Base-by-base conservation (phyloP, 2,113 vertebrate genomes). In the Aptenodytes patagonicus region DNA sequence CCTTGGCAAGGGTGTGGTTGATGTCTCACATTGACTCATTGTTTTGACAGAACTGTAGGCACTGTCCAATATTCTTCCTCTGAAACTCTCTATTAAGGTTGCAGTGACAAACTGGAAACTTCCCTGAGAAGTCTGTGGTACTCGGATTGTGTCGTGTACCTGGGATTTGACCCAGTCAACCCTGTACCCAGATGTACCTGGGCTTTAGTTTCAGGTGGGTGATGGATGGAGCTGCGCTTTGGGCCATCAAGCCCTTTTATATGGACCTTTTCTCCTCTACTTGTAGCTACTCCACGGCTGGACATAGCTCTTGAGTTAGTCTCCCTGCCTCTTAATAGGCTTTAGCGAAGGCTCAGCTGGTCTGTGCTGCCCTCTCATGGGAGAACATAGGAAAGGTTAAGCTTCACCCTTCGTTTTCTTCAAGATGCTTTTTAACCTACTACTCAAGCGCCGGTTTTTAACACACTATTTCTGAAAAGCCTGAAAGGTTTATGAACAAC, bases 281-380 rank as follows among this genome's bases (percentile, higher is more conserved):
- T 40, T 60, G 8, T 10, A 92, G 21, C 18, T 51, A 1, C 3
- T n/a, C 34, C 58, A 7, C 2, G 6, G 25, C 40, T 29, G 55
- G 42, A 46, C 8, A 2, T 2, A 4, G 8, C 6, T 13, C 38
- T 4, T 3, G 11, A 19, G 28, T 32, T 13, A 34, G 7, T 13
- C 13, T 44, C 47, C 15, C 11, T 26, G 46, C 12, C 26, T 57
- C 18, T 16, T 14, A 14, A 12, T 0, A 32, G n/a, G 17, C 49
- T 42, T 38, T 5, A 85, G 58, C 0, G 5, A 60, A 66, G 73
- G 38, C 68, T 86, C 71, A 52, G 81, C 52, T 19, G 87, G 86
- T 94, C 95, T 92, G 87, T 97, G 93, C 94, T 97, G 96, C 95
- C 96, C 97, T 93, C 96, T 96, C 40, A 87, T 84, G 97, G 95